A percentile compares a stretch with the other conserved stretches of the same genome.
Evolutionary conservation across 2,888 invertebrate species (phyloP).

Genomic region (Orchesellides sinensis): DNA sequence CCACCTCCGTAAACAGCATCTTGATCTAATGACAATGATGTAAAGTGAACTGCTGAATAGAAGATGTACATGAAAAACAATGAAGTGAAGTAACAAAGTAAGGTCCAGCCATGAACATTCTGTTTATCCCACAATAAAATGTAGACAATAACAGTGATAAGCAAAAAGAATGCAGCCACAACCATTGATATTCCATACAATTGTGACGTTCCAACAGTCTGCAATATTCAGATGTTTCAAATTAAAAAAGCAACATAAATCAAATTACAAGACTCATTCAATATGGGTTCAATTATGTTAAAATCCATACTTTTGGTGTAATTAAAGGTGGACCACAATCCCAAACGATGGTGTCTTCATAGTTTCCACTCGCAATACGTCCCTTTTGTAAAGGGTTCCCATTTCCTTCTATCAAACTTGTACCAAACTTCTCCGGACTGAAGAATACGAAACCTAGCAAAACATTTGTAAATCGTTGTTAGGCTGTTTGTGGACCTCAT

Average conservation of each 20-base stretch:
- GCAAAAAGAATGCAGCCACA: conserved; percentile 69
- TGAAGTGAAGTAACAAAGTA: conserved; percentile 64
- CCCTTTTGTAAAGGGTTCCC: conserved; percentile 45
- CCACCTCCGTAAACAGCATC: conserved; percentile 49
- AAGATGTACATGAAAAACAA: conserved; percentile 72
- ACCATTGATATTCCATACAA: conserved; percentile 71
- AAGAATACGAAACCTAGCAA: conserved; percentile 62
- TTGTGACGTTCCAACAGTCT: conserved; percentile 50
- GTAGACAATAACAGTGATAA: conserved; percentile 70
- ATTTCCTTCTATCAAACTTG: conserved; percentile 57
- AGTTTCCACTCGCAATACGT: conserved; percentile 61
- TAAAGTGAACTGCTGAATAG: conserved; percentile 65
- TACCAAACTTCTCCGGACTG: conserved; percentile 61
- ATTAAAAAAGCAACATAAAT: background rate
- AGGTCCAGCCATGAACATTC: conserved; percentile 71
- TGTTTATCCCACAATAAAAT: conserved; percentile 71
- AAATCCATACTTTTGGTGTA: conserved; percentile 27
- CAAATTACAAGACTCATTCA: background rate
- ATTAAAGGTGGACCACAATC: conserved; percentile 57
- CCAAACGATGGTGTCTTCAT: conserved; percentile 62
- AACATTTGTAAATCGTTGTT: too few species aligned
- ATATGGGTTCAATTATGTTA: background rate
- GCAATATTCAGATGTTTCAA: background rate
- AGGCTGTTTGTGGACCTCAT: background rate
- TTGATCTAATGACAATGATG: conserved; percentile 36